Base-by-base conservation (phyloP, 2,113 vertebrate genomes). In the Azemiops feae region DNA sequence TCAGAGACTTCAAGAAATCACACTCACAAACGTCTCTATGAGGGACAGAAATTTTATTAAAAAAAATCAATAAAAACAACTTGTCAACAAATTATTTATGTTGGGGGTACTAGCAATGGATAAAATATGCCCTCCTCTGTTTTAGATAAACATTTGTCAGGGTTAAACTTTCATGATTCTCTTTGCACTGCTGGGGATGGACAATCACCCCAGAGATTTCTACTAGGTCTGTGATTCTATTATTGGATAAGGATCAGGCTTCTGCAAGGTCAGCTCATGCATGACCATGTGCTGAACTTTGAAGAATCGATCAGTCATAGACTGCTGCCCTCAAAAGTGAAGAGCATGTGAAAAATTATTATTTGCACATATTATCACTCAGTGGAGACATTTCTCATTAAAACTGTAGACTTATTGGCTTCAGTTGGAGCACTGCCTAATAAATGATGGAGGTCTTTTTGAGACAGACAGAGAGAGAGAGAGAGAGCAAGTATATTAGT, bases 281-380 rank as follows among this genome's bases (percentile, higher is more conserved):
- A 53, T 87, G 91, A 89, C 74, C 91, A 39, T 54, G 53, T 45
- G 53, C 11, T 93, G 74, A 92, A 39, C 91, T 92, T 20, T 54
- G 47, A 89, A 92, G 53, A 92, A 92, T 81, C 1, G 34, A 54
- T 89, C 91, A 69, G 34, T 43, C 90, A 85, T 45, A 89, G 45
- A 52, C 30, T 93, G 91, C 64, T 90, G 86, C 91, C 27, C 14
- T 64, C 34, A 86, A 45, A 86, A 89, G 55, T 53, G 34, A 93
- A 86, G 27, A 90, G 54, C 55, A 39, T 52, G 54, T 90, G 43
- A 47, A 90, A 81, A 93, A 64, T 90, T 93, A 93, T 90, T 90
- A 85, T 60, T 86, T n/a, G 92, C 54, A 27, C 85, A 60, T 86
- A 34, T 93, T 58, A 93, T 27, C 54, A 60, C 45, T 54, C 74